These are phyloP conservation scores for Drosophila baimaii DNA, from an alignment of 1,140 invertebrate species.

Conservation along the genomic window DNA sequence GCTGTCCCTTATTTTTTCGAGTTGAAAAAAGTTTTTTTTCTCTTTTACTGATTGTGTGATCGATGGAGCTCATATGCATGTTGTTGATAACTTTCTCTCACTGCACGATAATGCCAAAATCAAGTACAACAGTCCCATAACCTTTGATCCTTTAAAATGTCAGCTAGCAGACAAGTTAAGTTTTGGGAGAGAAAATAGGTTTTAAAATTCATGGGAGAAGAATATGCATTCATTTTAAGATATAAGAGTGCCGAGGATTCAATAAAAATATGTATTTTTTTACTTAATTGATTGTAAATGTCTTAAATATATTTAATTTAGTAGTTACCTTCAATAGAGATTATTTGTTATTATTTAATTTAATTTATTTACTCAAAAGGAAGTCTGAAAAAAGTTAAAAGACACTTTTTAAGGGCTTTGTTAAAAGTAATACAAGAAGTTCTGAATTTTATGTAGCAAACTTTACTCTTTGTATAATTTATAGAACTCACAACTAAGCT, in stretches of 20 bases:
- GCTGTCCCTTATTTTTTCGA: slow-evolving; percentile 56
- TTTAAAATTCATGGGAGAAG: background rate
- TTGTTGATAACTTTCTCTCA: slow-evolving; percentile 71
- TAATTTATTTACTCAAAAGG: background rate
- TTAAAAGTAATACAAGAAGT: no score
- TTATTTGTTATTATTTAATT: no score
- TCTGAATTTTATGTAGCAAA: no score
- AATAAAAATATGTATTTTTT: background rate
- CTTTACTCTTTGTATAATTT: background rate
- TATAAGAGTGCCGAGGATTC: background rate
- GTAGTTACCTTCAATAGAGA: background rate
- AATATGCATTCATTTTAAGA: background rate
- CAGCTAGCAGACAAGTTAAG: background rate
- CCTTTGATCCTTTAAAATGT: slow-evolving; percentile 32
- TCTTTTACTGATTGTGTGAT: slow-evolving; percentile 67
- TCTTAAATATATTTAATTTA: background rate
- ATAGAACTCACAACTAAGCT: background rate
- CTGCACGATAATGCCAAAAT: slow-evolving; percentile 14
- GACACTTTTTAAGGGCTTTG: background rate
- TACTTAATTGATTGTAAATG: background rate
- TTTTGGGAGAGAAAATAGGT: background rate
- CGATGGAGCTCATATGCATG: slow-evolving; percentile 59
- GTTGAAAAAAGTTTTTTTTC: background rate
- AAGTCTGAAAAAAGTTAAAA: background rate
- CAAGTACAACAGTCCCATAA: slow-evolving; percentile 21